Evolutionary conservation across 2,797 vertebrate genomes (phyloP).

Genomic region (Sphenodon punctatus): DNA sequence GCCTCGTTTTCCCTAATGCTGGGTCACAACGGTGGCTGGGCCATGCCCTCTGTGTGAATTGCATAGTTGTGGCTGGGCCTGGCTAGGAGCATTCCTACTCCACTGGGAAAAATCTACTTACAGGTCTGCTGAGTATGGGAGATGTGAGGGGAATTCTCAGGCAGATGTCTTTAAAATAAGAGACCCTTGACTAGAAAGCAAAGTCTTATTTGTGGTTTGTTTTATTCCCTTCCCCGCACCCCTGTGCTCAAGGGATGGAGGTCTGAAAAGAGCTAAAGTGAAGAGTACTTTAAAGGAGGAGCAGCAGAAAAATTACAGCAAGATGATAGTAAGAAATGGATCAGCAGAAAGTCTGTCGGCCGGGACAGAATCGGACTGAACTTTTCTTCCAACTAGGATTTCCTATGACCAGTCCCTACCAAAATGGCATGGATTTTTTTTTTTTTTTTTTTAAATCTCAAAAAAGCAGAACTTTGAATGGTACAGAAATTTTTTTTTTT

Average conservation of each 20-base stretch:
- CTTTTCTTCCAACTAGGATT: not conserved
- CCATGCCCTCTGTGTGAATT: too few relatives aligned
- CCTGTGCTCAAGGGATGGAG: constrained; percentile 86
- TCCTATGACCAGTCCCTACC: constrained; percentile 35
- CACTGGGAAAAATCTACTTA: too few relatives aligned
- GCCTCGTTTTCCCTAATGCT: too few relatives aligned
- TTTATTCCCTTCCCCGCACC: not conserved
- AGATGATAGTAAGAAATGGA: constrained; percentile 84
- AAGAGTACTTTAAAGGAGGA: constrained; percentile 89
- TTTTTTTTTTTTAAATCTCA: not conserved
- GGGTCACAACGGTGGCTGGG: too few relatives aligned
- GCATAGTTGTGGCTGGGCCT: too few relatives aligned
- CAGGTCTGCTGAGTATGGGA: too few relatives aligned
- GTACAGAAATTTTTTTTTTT: not conserved
- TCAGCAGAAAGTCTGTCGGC: constrained; percentile 66
- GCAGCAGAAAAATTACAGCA: constrained; percentile 96
- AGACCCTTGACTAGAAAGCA: too few relatives aligned
- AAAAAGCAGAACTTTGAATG: not conserved
- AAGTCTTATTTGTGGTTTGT: not conserved
- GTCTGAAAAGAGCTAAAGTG: constrained; percentile 90
- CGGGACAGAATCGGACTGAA: constrained; percentile 52
- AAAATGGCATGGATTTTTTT: not conserved
- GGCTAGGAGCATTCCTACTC: too few relatives aligned
- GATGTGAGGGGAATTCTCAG: too few relatives aligned
- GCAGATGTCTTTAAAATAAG: too few relatives aligned